Evolutionary conservation across 2,888 invertebrate species (phyloP).

Genomic region (Plebejus argus): DNA sequence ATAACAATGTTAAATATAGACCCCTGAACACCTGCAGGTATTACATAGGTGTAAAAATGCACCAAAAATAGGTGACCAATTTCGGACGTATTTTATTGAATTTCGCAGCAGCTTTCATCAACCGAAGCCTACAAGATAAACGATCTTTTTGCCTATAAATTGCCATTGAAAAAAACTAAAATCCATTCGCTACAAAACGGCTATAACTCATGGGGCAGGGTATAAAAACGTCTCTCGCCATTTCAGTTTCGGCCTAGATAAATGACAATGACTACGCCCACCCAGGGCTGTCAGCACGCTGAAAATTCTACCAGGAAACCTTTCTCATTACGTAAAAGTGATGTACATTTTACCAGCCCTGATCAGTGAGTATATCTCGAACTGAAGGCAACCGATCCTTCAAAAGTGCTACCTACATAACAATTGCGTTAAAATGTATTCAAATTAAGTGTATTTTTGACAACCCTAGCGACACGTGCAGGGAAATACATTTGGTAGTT

Average conservation of each 20-base stretch:
- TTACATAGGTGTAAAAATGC: not conserved
- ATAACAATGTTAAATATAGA: not conserved
- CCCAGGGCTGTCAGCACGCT: not conserved
- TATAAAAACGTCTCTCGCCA: slow-evolving; percentile 51
- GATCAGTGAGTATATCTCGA: not conserved
- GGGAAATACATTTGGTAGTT: slow-evolving; percentile 19
- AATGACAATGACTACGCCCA: slow-evolving; percentile 45
- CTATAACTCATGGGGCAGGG: slow-evolving; percentile 46
- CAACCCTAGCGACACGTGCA: slow-evolving; percentile 6
- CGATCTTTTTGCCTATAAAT: slow-evolving; percentile 40
- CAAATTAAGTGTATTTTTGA: not conserved
- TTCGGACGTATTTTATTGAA: slow-evolving; percentile 6
- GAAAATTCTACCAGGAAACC: not conserved
- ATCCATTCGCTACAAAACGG: slow-evolving; percentile 42
- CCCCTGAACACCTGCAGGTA: not conserved
- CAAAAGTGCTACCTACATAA: not conserved
- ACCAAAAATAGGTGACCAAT: not conserved
- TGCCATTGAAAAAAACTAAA: slow-evolving; percentile 42
- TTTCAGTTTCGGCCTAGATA: slow-evolving; percentile 47
- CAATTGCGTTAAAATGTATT: not conserved
- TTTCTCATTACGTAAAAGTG: not conserved
- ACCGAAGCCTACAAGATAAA: slow-evolving; percentile 30
- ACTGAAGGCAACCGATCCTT: not conserved
- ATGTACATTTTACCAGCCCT: not conserved
- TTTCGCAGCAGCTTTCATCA: slow-evolving; percentile 15